Base-by-base conservation (phyloP, 1,140 invertebrate species). In the Bradynema listronoti region DNA sequence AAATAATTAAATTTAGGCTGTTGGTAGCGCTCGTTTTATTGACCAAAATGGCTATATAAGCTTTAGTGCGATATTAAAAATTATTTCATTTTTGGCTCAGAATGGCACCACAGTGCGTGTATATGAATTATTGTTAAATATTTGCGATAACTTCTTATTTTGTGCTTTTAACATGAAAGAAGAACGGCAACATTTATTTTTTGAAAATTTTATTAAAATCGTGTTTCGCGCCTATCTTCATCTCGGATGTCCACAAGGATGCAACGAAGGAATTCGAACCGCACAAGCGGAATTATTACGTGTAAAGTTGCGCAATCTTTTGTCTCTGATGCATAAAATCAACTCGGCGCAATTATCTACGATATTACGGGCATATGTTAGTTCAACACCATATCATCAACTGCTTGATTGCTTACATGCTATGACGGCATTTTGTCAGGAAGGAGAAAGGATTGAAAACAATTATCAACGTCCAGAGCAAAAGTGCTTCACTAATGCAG, bases 341-440 rank as follows among this genome's bases (percentile, higher is more conserved):
- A 78, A 82, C 61, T 65, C 68, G 46, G 65, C 68, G 11, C 57
- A 73, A 47, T 88, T 90, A 32, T 82, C 83, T 39, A 74, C 71
- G 36, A 91, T 87, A 63, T 80, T 96, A 14, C 83, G 85, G 58
- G 83, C 86, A 42, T 86, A 90, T 80, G 85, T 94, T 0, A 85
- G 84, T 46, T 83, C 83, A 3, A 85, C 87, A 30, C 84, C 87
- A 0, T 80, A 95, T 22, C 80, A 85, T 1, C 89, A 91, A 51
- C 84, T 94, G 9, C 78, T 98, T 2, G 91, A 96, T 71, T 89
- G 94, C 73, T 87, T 97, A 43, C 94, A 99, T 79, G 85, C 91
- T 4, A 91, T 94, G 71, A 84, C 94, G 36, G 90, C 90, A 16
- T 97, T 91, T 78, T 99, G 94, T 80, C 61, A 64, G 14, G 84